Evolutionary conservation across 2,797 vertebrate genomes (phyloP), one percentile per base, ranked within the genome.

Genomic region (Micropoecilia bifurca): DNA sequence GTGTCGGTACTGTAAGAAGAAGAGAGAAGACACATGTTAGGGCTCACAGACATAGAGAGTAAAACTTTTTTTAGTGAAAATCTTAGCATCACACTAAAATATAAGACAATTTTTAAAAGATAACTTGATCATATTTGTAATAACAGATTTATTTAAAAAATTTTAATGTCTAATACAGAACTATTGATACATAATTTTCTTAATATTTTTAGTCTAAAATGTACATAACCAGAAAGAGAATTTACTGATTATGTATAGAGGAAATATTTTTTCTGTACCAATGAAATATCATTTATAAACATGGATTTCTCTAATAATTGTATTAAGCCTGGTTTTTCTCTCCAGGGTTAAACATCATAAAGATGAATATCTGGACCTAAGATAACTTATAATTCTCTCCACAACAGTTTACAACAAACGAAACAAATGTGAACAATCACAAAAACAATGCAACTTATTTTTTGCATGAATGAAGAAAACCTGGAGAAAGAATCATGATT

Each of bases 1-100:
- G 16, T 2, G 12, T 36, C 10, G 93, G 93, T n/a, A 0, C 93
- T 93, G 83, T 41, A 81, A 74, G 22, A 87, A 12, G 81, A 18
- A 3, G 25, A 71, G 46, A 74, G 6, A 71, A 48, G 66, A 59
- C 43, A 59, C 43, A 73, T 0, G 6, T 39, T 16, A 28, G 36
- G 3, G 7, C 20, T 12, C 46, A 50, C 1, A 46, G 5, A 16
- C 20, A 75, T 14, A 71, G 13, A 59, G 9, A 59, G 46, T 14
- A 39, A 6, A 48, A 22, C 12, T 25, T 25, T 9, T 55, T 55
- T n/a, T n/a, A 25, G 25, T 9, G 5, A 59, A 61, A 33, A 33
- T 61, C 2, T 6, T 14, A 16, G 14, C 7, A 30, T 5, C 57
- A 36, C 18, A 63, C 59, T 7, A 20, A 18, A 61, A 36, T 14